Evolutionary conservation across 2,888 invertebrate genomes (phyloP), one percentile per base, ranked within the genome.

Genomic region (Lithophane semibrunnea): DNA sequence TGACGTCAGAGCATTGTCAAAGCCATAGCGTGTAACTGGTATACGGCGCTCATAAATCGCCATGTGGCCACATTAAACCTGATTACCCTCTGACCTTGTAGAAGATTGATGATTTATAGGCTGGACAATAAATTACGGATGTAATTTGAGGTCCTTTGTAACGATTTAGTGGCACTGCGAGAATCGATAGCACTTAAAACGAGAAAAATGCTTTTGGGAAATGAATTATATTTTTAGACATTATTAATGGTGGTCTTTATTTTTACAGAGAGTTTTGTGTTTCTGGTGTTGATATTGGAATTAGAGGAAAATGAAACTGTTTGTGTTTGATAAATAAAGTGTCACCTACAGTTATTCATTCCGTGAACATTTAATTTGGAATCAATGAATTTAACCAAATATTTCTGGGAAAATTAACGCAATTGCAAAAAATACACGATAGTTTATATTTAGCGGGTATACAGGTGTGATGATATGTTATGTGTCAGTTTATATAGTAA

Each of bases 21-120:
- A 73, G 75, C 54, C 80, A 69, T 84, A n/a, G 89, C 88, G 84
- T 86, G 88, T 83, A 63, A 80, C 87, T 78, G 80, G 77, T 86
- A 86, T 82, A 88, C 75, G 80, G 76, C 56, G 76, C 79, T 85
- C 85, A 90, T 91, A 91, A 91, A 91, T 92, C 87, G 89, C 88
- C 88, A 90, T 88, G 88, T 90, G 89, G 83, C 84, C 76, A 85
- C 89, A 88, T 88, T 88, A 88, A 89, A 80, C 72, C 87, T 90
- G 91, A 91, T 91, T 91, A 91, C 89, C 82, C 89, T 83, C 82
- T 88, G 92, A 91, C 92, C 92, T 91, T 91, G 91, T 75, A 73
- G 82, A 88, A 91, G 92, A 92, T 92, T 92, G 92, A 92, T 92
- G 92, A 89, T 89, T 88, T 92, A 90, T 90, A 84, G 83, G 80